Evolutionary conservation across 2,888 invertebrate genomes (phyloP), one percentile per base, ranked within the genome.

Genomic region (Pyrocoelia pectoralis): DNA sequence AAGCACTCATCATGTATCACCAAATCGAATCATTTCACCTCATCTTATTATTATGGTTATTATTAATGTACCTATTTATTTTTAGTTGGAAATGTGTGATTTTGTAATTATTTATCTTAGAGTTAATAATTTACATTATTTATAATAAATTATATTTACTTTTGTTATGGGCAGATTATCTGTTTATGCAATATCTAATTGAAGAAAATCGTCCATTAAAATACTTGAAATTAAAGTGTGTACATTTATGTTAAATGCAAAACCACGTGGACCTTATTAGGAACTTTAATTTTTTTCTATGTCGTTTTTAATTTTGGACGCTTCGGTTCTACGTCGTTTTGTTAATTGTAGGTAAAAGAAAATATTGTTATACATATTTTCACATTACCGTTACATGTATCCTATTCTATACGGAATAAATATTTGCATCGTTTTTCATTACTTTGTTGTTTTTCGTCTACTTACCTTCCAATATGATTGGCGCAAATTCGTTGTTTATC

Each of bases 351-450:
- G 24, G 61, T 68, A 38, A 72, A 73, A 75, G 77, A 80, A 80
- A 79, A 78, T 79, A 78, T 79, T 68, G 64, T 33, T 33, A 24
- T n/a, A 76, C 79, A 76, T 79, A 80, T 81, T 81, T 81, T 81
- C 80, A 75, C 79, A 81, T 80, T 81, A 81, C 80, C 80, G 77
- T 77, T 78, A 77, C 76, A 76, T 80, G 80, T 81, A 81, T 80
- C 80, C 80, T 79, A 69, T 72, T 71, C 76, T 79, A 76, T 80
- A 79, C 78, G 76, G 73, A 80, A 81, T 81, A 80, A 80, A 80
- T 79, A 80, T 81, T 80, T 80, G 76, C 80, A 80, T 79, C 79
- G 80, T 81, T 81, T 80, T 80, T 79, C 74, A 76, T 54, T 51
- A 41, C 29, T 33, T 55, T 10, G 33, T 46, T 64, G 33, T 60